These are phyloP conservation scores for Galemys pyrenaicus DNA, from an alignment of 2,113 vertebrate species.

Conservation along the genomic window DNA sequence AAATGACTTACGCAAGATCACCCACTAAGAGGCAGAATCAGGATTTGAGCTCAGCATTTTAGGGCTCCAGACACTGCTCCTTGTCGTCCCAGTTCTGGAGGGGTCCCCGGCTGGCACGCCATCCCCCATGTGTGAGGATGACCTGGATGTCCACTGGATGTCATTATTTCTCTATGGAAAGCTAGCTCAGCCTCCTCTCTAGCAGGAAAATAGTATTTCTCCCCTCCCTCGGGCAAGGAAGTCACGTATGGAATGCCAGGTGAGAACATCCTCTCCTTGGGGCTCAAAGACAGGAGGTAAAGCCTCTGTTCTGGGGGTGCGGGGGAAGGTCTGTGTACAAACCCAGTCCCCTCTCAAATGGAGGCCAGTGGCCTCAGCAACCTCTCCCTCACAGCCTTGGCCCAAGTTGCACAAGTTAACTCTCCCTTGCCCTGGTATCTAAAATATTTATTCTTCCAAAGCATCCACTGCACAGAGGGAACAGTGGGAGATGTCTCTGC, in stretches of 20 bases:
- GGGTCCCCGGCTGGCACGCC: background rate
- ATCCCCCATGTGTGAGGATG: constrained; percentile 63
- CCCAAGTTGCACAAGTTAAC: background rate
- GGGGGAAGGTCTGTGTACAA: constrained; percentile 14
- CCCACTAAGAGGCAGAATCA: background rate
- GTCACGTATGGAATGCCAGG: constrained; percentile 67
- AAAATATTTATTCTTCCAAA: background rate
- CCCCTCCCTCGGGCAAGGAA: constrained; percentile 8
- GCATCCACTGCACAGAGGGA: background rate
- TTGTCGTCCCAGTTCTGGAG: background rate
- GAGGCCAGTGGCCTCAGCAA: background rate
- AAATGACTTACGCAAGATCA: background rate
- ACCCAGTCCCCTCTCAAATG: background rate
- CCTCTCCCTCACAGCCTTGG: background rate
- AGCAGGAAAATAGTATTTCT: constrained; percentile 66
- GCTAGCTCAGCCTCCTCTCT: constrained; percentile 37
- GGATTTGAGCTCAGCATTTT: background rate
- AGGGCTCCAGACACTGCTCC: fast-evolving
- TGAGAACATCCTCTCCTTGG: constrained; percentile 66
- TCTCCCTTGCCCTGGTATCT: background rate
- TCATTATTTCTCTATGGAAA: constrained; percentile 84
- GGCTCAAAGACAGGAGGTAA: constrained; percentile 66
- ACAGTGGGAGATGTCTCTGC: background rate
- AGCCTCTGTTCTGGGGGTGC: constrained; percentile 72
- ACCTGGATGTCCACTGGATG: constrained; percentile 83